Base-by-base conservation (phyloP, 2,797 vertebrate species). In the Scolopax rusticola region DNA sequence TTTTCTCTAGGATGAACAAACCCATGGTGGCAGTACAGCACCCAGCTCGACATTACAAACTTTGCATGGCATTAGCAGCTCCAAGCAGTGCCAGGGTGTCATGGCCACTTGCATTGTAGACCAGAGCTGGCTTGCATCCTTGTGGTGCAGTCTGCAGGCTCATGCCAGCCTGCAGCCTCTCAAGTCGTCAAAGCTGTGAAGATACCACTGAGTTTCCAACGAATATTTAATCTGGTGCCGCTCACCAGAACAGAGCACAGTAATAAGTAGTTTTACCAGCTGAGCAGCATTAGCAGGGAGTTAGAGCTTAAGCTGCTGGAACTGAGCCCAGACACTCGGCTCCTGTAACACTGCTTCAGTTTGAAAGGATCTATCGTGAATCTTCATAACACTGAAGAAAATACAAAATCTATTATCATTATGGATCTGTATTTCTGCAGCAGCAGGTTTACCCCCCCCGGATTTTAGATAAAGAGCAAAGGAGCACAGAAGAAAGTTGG, bases 241-340 rank as follows among this genome's bases (percentile, higher is more conserved):
- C 30, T 60, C 91, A 75, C 65, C 53, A 92, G 93, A 89, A 91
- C 61, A 71, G 61, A 91, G 93, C 65, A 57, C 81, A 53, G 89
- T 73, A 89, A 95, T 94, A 91, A 76, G 89, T 51, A 65, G 75
- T 74, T 94, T 95, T 95, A 87, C 78, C 84, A 89, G 59, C 74
- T 94, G 81, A 96, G 89, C 70, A 91, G 87, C 70, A 87, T 94
- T 92, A 91, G 50, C 87, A 64, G 53, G 32, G 91, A 79, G 78
- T 90, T 78, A 84, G 48, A 95, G 53, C 32, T 63, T 79, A 82
- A 93, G 84, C 89, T 93, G 67, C 84, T 95, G 95, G 93, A 95
- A 89, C 89, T 89, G 89, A 95, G 87, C 78, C 89, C 89, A 89
- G 84, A 45, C 41, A 71, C 48, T 82, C 24, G 5, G 24, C 67